phyloP scores from a whole-genome alignment of 2,888 invertebrate genomes.

The Quadroppia sp. region DNA sequence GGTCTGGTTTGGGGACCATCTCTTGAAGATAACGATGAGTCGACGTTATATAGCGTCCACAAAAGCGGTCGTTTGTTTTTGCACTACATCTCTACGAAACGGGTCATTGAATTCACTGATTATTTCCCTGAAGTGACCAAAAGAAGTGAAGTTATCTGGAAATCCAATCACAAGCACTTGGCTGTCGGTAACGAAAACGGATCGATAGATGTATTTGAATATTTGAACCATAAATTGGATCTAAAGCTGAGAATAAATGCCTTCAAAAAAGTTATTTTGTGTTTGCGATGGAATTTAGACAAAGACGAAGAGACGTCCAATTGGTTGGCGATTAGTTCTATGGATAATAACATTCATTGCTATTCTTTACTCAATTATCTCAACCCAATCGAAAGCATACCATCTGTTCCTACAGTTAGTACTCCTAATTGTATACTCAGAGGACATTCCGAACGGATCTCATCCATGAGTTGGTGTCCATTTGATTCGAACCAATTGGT shows the following conservation, averaged over 20 bases:
- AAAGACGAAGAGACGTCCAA: slow-evolving; percentile 24
- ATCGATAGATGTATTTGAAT: slow-evolving; percentile 36
- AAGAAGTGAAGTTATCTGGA: slow-evolving; percentile 15
- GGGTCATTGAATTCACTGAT: background rate
- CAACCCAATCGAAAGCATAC: background rate
- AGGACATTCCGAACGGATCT: slow-evolving; percentile 37
- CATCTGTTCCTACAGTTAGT: background rate
- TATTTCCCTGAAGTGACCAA: background rate
- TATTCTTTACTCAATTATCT: slow-evolving; percentile 11
- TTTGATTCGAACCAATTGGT: slow-evolving; percentile 56
- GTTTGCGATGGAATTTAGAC: slow-evolving; percentile 17
- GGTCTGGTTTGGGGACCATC: slow-evolving; percentile 30
- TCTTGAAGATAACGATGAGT: background rate
- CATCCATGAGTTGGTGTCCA: slow-evolving; percentile 40
- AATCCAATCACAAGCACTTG: background rate
- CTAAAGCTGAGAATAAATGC: background rate
- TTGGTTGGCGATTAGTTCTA: slow-evolving; percentile 35
- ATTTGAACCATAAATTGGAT: background rate
- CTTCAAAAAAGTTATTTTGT: background rate
- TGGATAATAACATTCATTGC: slow-evolving; percentile 27
- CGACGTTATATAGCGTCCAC: slow-evolving; percentile 13
- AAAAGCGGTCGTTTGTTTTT: background rate
- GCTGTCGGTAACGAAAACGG: slow-evolving; percentile 39
- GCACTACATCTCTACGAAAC: slow-evolving; percentile 15
- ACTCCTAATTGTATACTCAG: background rate